Evolutionary conservation across 2,888 invertebrate species (phyloP).

Genomic region (Cheilosia scutellata): DNA sequence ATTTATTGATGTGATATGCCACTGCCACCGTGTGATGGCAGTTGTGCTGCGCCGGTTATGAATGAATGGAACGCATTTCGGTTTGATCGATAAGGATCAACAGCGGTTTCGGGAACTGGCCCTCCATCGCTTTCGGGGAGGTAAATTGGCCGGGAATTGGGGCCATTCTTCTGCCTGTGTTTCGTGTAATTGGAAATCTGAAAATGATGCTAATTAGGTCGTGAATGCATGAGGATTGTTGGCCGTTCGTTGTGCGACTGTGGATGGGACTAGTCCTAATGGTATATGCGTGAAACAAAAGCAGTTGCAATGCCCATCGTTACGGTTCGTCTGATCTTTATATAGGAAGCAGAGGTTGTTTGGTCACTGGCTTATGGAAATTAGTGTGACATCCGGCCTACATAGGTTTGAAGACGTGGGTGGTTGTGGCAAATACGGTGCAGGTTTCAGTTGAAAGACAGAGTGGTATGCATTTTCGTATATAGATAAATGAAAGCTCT

Average conservation of each 20-base stretch:
- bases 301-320: conserved; percentile 51
- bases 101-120: conserved; percentile 30
- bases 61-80: conserved; percentile 63
- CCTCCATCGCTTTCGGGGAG: conserved; percentile 44
- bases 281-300: conserved; percentile 67
- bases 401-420: background rate
- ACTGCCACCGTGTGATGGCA: conserved; percentile 43
- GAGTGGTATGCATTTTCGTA: too few species aligned
- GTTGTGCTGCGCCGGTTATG: conserved; percentile 40
- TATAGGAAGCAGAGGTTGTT: background rate
- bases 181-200: conserved; percentile 62
- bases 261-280: conserved; percentile 26
- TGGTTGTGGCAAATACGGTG: background rate
- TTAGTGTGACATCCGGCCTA: conserved; percentile 53
- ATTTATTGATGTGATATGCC: conserved; percentile 80
- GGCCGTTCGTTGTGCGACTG: conserved; percentile 1
- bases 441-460: too few species aligned
- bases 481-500: too few species aligned
- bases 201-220: conserved; percentile 73
- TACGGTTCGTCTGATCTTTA: conserved; percentile 29
- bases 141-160: conserved; percentile 48
- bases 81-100: conserved; percentile 67
- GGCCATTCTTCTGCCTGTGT: conserved; percentile 29
- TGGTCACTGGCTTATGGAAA: conserved; percentile 27
- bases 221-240: conserved; percentile 37